Percentiles rank a stretch among this genome's conserved stretches.
phyloP scores from a whole-genome alignment of 2,113 vertebrate species.

The Indicator maculatus region DNA sequence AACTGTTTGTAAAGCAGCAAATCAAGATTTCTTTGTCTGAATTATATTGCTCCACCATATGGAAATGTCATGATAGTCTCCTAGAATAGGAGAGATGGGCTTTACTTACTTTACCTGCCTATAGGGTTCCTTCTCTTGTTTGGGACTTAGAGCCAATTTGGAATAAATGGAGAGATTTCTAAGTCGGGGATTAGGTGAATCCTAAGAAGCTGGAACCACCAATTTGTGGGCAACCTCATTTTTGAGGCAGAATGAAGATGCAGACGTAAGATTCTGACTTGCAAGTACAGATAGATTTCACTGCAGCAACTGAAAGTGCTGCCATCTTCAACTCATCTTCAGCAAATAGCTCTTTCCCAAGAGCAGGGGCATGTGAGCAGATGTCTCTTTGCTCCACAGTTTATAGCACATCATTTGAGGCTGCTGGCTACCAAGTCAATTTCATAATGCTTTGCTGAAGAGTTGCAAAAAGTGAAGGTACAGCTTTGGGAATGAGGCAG shows the following conservation, averaged over 20 bases:
- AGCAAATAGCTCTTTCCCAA: not conserved
- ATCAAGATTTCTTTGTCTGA: not conserved
- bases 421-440: not conserved
- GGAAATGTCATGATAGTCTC: not conserved
- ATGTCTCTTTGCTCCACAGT: not conserved
- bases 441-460: not conserved
- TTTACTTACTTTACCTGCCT: not conserved
- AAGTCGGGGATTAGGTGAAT: not conserved
- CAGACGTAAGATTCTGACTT: not conserved
- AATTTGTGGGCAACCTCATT: not conserved
- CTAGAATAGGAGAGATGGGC: not conserved
- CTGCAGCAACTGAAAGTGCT: not conserved
- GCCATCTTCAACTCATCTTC: not conserved
- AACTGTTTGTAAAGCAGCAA: not conserved
- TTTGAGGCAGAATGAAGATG: not conserved
- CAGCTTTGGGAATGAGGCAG: not conserved
- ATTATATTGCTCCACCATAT: not conserved
- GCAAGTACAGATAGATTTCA: not conserved
- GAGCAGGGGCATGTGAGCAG: not conserved
- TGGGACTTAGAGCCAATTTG: not conserved
- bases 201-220: not conserved
- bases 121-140: not conserved
- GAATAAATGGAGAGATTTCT: not conserved
- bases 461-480: not conserved
- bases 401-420: not conserved